A percentile compares a stretch with the other conserved stretches of the same genome.
phyloP scores from a whole-genome alignment of 1,140 invertebrate genomes.

The Manduca sexta region DNA sequence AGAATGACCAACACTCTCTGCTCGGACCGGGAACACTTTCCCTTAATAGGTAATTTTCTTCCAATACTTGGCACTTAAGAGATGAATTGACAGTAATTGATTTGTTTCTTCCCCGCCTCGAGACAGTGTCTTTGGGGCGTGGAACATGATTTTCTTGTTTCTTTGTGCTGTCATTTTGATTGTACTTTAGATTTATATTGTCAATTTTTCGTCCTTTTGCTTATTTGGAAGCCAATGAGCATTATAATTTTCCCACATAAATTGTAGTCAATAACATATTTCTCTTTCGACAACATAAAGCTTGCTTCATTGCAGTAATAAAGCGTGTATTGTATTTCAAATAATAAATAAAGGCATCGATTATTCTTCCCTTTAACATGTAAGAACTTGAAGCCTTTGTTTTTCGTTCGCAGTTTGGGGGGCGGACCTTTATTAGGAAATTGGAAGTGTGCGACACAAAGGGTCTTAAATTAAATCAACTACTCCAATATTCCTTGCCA shows the following conservation, averaged over 20 bases:
- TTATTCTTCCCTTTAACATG: slow-evolving; percentile 28
- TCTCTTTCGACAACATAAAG: too few species aligned
- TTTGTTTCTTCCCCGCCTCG: slow-evolving; percentile 22
- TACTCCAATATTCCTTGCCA: slow-evolving; percentile 34
- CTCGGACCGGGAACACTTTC: slow-evolving; percentile 13
- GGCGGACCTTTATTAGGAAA: slow-evolving; percentile 39
- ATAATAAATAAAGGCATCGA: slow-evolving; percentile 20
- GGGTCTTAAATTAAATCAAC: slow-evolving; percentile 48
- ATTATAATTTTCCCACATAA: too few species aligned
- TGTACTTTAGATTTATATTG: slow-evolving; percentile 10
- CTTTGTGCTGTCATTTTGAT: too few species aligned
- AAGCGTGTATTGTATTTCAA: too few species aligned
- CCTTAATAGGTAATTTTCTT: slow-evolving; percentile 36
- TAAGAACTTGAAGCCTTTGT: slow-evolving; percentile 25
- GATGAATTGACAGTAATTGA: slow-evolving; percentile 42
- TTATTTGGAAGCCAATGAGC: too few species aligned
- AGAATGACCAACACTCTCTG: slow-evolving; percentile 18
- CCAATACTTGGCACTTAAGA: slow-evolving; percentile 22
- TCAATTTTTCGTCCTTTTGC: too few species aligned
- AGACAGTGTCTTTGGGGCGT: not conserved
- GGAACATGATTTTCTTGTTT: not conserved
- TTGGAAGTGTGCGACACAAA: slow-evolving; percentile 46
- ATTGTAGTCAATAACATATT: too few species aligned
- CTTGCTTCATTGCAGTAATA: too few species aligned
- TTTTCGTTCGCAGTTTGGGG: slow-evolving; percentile 29